Percentiles rank a stretch among this genome's conserved stretches.
phyloP scores from a whole-genome alignment of 35 echinoderm and acorn worm genomes.

The Amphiura filiformis region DNA sequence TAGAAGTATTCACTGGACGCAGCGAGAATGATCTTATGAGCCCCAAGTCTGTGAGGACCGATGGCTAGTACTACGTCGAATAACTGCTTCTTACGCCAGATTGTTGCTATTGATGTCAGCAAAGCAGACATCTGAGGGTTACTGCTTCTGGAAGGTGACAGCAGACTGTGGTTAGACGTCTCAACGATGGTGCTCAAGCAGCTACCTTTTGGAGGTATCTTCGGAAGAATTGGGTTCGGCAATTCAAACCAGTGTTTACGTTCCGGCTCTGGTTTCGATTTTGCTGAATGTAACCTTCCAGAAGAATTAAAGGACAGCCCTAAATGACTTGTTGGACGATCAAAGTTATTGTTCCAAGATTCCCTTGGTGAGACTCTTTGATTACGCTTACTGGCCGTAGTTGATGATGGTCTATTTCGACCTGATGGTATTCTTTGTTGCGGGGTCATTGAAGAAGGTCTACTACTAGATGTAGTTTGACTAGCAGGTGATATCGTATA shows the following conservation, averaged over 20 bases:
- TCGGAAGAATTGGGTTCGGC: neutral
- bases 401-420: too few relatives aligned
- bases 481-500: too few relatives aligned
- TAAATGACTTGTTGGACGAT: too few relatives aligned
- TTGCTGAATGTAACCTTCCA: neutral
- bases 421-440: too few relatives aligned
- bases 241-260: neutral
- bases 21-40: conserved; percentile 80
- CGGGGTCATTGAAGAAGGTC: too few relatives aligned
- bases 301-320: too few relatives aligned
- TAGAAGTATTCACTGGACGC: conserved; percentile 86
- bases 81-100: conserved; percentile 88
- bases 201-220: conserved; percentile 21
- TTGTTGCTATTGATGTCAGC: conserved; percentile 36
- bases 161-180: conserved; percentile 29
- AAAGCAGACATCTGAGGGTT: conserved; percentile 34
- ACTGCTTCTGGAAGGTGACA: neutral
- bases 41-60: conserved; percentile 74
- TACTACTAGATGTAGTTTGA: too few relatives aligned
- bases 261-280: neutral
- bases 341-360: too few relatives aligned
- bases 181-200: conserved; percentile 60
- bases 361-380: too few relatives aligned
- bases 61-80: conserved; percentile 84
- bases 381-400: too few relatives aligned